Conservation (phyloP, 2,113 vertebrate species). For the Psittacula cyanocephala region DNA sequence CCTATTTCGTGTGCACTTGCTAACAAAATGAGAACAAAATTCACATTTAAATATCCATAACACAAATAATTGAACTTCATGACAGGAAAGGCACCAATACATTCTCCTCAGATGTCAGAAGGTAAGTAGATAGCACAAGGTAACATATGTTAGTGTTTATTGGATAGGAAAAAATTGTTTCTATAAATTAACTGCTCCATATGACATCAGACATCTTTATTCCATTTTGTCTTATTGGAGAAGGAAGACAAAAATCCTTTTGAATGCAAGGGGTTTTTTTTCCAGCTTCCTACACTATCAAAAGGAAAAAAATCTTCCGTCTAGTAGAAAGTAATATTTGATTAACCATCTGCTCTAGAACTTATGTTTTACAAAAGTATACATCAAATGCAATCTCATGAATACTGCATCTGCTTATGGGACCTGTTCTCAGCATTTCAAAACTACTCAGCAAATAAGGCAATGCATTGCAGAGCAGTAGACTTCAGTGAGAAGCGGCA, state of each 20-base stretch:
- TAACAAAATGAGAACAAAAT: background rate
- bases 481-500: background rate
- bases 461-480: background rate
- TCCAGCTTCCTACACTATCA: background rate
- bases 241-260: background rate
- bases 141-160: background rate
- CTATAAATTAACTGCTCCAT: background rate
- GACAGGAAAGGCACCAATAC: background rate
- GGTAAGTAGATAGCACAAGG: background rate
- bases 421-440: background rate
- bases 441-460: background rate
- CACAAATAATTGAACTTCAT: background rate
- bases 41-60: background rate
- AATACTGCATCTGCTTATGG: background rate
- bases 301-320: background rate
- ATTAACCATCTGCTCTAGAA: background rate
- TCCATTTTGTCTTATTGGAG: background rate
- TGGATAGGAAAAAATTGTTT: background rate
- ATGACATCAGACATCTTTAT: background rate
- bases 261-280: background rate
- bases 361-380: background rate
- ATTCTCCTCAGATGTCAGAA: background rate
- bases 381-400: background rate
- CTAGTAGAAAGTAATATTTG: background rate
- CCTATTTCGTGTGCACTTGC: background rate